phyloP scores from a whole-genome alignment of 2,113 vertebrate genomes.

The Ictalurus punctatus region DNA sequence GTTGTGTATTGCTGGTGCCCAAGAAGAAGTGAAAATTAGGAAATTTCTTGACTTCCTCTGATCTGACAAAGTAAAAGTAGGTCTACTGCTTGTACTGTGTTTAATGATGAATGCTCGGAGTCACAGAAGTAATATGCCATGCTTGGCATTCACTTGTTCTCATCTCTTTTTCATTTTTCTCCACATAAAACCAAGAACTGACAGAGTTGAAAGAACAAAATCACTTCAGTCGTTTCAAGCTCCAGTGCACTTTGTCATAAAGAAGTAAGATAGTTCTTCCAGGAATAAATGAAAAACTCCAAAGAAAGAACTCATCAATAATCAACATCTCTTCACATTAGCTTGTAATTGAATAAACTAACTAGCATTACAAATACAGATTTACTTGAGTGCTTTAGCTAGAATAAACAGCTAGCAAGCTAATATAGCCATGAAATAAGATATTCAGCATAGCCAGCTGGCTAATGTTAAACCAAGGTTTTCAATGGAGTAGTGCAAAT shows the following conservation, averaged over 20 bases:
- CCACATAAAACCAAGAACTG: not conserved
- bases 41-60: not conserved
- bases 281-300: not conserved
- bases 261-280: not conserved
- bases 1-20: not conserved
- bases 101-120: not conserved
- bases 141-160: not conserved
- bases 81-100: not conserved
- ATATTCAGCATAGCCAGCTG: not conserved
- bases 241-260: not conserved
- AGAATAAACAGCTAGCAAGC: not conserved
- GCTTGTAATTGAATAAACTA: not conserved
- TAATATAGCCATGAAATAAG: not conserved
- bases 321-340: not conserved
- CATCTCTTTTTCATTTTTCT: constrained; percentile 13
- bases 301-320: not conserved
- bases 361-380: not conserved
- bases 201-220: not conserved
- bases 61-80: not conserved
- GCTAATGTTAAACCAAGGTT: not conserved
- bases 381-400: not conserved
- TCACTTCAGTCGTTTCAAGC: not conserved
- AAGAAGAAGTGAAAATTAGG: not conserved
- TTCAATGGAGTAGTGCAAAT: not conserved
- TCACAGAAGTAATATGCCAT: not conserved